phyloP scores from a whole-genome alignment of 2,888 invertebrate genomes.

The Orthosia gracilis region DNA sequence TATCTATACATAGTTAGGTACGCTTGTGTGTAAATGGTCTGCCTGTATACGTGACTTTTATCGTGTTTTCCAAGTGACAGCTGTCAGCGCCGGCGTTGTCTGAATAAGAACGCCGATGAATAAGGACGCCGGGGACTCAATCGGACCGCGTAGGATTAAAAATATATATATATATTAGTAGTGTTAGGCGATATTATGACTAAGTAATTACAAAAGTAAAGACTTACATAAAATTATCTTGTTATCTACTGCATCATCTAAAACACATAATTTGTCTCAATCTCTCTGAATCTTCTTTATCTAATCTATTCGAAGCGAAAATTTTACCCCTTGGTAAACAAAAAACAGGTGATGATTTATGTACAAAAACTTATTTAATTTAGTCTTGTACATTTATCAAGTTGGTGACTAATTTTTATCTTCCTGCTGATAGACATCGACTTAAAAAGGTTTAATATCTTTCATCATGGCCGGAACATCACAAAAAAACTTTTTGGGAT shows the following conservation, averaged over 20 bases:
- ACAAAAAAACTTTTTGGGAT: conserved; percentile 47
- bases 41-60: conserved; percentile 43
- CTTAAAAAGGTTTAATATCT: conserved; percentile 43
- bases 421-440: conserved; percentile 29
- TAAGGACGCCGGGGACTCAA: neutral
- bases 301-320: neutral
- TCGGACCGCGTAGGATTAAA: too few species aligned
- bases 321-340: neutral
- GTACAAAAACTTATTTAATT: conserved; percentile 2
- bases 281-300: conserved; percentile 15
- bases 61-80: conserved; percentile 27
- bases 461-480: conserved; percentile 38
- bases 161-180: too few species aligned
- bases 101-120: neutral
- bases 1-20: neutral
- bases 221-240: neutral
- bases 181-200: neutral
- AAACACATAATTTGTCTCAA: neutral
- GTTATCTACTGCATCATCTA: neutral
- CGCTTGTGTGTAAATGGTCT: neutral
- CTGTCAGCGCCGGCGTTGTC: neutral
- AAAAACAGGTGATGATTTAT: conserved; percentile 17
- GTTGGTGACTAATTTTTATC: conserved; percentile 53
- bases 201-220: neutral
- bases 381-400: conserved; percentile 3